A percentile compares a stretch with the other conserved stretches of the same genome.
Conservation (phyloP, 2,797 vertebrate species). For the Parambassis ranga region DNA sequence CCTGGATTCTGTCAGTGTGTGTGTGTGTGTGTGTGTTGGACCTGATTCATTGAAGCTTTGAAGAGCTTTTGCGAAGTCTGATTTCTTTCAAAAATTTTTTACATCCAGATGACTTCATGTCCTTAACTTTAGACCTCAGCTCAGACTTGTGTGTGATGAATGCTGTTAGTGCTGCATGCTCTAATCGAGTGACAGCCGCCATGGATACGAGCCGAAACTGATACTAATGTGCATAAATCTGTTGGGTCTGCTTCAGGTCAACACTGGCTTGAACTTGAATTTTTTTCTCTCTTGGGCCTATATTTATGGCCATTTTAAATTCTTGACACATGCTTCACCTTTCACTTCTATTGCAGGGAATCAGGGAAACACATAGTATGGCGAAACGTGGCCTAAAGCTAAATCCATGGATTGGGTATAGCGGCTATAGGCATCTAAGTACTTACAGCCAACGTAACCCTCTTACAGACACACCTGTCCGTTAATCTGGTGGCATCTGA, state of each 20-base stretch:
- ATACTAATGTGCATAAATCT: not conserved
- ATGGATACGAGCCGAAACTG: not conserved
- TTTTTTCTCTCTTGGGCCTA: no score
- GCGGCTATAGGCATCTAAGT: no score
- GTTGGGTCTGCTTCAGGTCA: not conserved
- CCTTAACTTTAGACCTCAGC: conserved; percentile 6
- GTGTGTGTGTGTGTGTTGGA: conserved; percentile 36
- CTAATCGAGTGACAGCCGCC: not conserved
- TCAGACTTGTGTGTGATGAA: conserved; percentile 8
- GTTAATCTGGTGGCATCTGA: no score
- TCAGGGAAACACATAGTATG: no score
- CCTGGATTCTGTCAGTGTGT: conserved; percentile 55
- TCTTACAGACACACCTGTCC: no score
- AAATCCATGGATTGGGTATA: no score
- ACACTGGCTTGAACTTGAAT: not conserved
- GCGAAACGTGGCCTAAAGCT: no score
- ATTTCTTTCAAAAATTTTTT: conserved; percentile 47
- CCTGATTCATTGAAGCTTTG: conserved; percentile 33
- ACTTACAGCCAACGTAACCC: no score
- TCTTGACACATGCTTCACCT: no score
- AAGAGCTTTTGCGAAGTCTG: conserved; percentile 35
- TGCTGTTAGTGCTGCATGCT: not conserved
- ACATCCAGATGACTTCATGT: conserved; percentile 13
- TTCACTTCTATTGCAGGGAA: no score
- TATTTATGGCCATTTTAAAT: no score